A percentile compares a stretch with the other conserved stretches of the same genome.
Conservation (phyloP, 1,140 invertebrate species). For the Cepaea nemoralis region DNA sequence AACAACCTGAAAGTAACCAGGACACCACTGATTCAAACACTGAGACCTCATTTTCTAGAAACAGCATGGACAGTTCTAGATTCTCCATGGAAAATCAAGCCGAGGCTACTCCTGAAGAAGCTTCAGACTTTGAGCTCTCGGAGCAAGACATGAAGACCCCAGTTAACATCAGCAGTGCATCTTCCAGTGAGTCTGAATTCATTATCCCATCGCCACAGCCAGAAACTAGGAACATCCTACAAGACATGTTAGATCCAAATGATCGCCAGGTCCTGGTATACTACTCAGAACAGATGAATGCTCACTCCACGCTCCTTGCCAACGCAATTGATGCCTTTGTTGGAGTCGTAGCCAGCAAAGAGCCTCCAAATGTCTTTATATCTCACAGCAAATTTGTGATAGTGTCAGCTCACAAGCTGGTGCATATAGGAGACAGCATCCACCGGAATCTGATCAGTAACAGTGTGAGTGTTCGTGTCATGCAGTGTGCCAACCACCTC, state of each 20-base stretch:
- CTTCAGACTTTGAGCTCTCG: background rate
- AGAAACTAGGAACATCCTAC: slow-evolving; percentile 72
- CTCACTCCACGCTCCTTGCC: slow-evolving; percentile 85
- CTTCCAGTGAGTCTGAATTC: slow-evolving; percentile 10
- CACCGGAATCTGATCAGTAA: slow-evolving; percentile 80
- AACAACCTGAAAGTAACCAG: background rate
- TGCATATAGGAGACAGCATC: slow-evolving; percentile 93
- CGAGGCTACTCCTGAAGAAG: slow-evolving; percentile 20
- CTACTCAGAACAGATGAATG: slow-evolving; percentile 87
- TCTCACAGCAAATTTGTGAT: slow-evolving; percentile 94
- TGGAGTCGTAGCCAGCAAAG: slow-evolving; percentile 89
- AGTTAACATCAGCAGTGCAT: slow-evolving; percentile 71
- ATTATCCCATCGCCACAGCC: slow-evolving; percentile 19
- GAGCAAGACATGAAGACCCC: slow-evolving; percentile 75
- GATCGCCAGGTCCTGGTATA: slow-evolving; percentile 87
- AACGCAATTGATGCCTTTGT: slow-evolving; percentile 93
- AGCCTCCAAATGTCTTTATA: slow-evolving; percentile 92
- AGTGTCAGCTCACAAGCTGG: slow-evolving; percentile 90
- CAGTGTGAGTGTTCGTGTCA: slow-evolving; percentile 79
- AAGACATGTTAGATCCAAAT: slow-evolving; percentile 71
- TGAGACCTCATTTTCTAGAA: slow-evolving; percentile 73
- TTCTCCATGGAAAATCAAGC: background rate
- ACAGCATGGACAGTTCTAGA: background rate
- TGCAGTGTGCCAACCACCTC: slow-evolving; percentile 85
- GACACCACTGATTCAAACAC: background rate